Percentiles rank a stretch among this genome's conserved stretches.
Conservation (phyloP, 2,888 invertebrate genomes). For the Eucriotettix oculatus region DNA sequence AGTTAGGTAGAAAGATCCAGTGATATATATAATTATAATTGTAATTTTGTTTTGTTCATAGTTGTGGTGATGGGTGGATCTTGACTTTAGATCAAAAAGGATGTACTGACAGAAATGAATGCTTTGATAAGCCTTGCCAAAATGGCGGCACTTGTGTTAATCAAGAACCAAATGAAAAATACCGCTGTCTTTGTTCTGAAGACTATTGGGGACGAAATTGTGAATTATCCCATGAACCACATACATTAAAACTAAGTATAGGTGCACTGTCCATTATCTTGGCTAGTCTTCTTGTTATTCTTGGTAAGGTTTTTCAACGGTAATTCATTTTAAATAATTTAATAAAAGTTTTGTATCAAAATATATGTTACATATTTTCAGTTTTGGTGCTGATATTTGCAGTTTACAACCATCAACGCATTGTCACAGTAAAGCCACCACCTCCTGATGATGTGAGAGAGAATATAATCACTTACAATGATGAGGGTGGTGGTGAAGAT, state of each 20-base stretch:
- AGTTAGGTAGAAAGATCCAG: too few relatives aligned
- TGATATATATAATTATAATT: too few relatives aligned
- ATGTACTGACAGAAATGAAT: slow-evolving; percentile 28
- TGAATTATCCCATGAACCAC: slow-evolving; percentile 27
- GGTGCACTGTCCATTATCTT: slow-evolving; percentile 38
- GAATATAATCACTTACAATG: not conserved
- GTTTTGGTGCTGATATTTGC: not conserved
- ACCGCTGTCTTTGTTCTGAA: slow-evolving; percentile 24
- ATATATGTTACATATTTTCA: not conserved
- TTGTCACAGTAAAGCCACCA: not conserved
- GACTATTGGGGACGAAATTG: slow-evolving; percentile 26
- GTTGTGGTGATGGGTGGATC: slow-evolving; percentile 25
- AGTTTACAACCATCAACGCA: not conserved
- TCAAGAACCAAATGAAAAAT: slow-evolving; percentile 23
- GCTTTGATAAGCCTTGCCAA: slow-evolving; percentile 25
- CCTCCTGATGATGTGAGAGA: not conserved
- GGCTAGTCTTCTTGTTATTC: slow-evolving; percentile 32
- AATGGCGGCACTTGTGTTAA: slow-evolving; percentile 28
- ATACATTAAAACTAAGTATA: slow-evolving; percentile 30
- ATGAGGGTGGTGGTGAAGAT: not conserved
- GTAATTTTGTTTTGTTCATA: slow-evolving; percentile 9
- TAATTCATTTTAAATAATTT: too few relatives aligned
- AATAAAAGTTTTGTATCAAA: not conserved
- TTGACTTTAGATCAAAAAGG: slow-evolving; percentile 23
- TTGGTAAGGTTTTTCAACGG: slow-evolving; percentile 26